Evolutionary conservation across 2,113 vertebrate genomes (phyloP).

Genomic region (Mobula birostris): DNA sequence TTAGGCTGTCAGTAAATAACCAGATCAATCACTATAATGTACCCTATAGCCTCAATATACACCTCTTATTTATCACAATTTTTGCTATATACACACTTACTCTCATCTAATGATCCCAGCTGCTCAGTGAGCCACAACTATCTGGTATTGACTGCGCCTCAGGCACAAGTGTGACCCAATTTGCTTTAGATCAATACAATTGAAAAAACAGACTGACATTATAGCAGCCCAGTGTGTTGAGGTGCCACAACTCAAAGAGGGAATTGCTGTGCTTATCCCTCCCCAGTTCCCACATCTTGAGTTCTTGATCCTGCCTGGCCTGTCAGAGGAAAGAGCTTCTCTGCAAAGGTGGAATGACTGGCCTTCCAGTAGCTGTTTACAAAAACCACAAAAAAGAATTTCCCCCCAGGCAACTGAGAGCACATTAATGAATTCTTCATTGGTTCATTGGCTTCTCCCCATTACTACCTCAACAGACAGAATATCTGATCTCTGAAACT

Average conservation of each 20-base stretch:
- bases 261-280: neutral
- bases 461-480: neutral
- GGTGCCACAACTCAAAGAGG: neutral
- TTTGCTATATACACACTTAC: neutral
- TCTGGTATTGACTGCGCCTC: constrained; percentile 9
- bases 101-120: neutral
- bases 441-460: neutral
- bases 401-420: neutral
- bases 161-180: neutral
- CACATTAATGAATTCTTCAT: neutral
- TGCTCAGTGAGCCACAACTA: neutral
- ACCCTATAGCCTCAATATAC: neutral
- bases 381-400: neutral
- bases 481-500: neutral
- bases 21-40: neutral
- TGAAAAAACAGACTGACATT: neutral
- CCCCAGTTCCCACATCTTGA: neutral
- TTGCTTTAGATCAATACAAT: neutral
- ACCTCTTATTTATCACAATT: neutral
- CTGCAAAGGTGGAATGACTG: neutral
- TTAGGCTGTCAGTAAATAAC: neutral
- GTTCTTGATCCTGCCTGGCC: neutral
- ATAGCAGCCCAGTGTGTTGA: neutral
- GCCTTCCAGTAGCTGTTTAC: neutral
- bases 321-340: neutral